Evolutionary conservation across 2,113 vertebrate species (phyloP).

Genomic region (Labrus mixtus): DNA sequence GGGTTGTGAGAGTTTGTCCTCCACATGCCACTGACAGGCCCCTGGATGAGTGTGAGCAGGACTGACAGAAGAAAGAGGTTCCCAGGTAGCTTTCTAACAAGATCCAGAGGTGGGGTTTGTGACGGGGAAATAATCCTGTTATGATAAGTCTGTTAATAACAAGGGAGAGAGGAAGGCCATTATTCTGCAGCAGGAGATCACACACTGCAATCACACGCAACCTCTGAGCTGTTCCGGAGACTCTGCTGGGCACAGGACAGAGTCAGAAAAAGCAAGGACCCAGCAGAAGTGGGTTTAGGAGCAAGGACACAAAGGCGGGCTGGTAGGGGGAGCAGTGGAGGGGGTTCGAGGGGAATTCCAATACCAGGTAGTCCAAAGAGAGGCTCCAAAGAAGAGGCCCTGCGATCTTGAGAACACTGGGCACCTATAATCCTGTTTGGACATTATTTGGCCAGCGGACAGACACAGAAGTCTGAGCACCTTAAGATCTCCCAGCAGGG

Average conservation of each 20-base stretch:
- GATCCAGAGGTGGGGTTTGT: constrained; percentile 62
- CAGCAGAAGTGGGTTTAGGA: constrained; percentile 31
- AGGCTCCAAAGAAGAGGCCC: constrained; percentile 52
- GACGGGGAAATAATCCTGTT: constrained; percentile 76
- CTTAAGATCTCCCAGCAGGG: constrained; percentile 15
- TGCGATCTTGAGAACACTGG: constrained; percentile 43
- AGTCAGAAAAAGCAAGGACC: constrained; percentile 28
- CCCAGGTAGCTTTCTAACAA: constrained; percentile 72
- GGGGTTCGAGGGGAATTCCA: constrained; percentile 61
- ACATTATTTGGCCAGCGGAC: constrained; percentile 46
- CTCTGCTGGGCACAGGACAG: constrained; percentile 48
- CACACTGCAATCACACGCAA: constrained; percentile 51
- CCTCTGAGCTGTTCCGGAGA: constrained; percentile 58
- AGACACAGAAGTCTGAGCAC: constrained; percentile 32
- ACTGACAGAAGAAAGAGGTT: constrained; percentile 62
- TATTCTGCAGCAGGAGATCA: constrained; percentile 60
- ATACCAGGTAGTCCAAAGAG: constrained; percentile 61
- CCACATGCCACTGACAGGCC: constrained; percentile 35
- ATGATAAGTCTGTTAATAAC: constrained; percentile 78
- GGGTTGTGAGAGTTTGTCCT: constrained; percentile 32
- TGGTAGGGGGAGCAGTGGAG: constrained; percentile 31
- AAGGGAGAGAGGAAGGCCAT: constrained; percentile 70
- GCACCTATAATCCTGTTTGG: constrained; percentile 67
- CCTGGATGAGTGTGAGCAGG: constrained; percentile 38
- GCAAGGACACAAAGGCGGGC: constrained; percentile 55